Percentiles rank a stretch among this genome's conserved stretches.
phyloP scores from a whole-genome alignment of 2,797 vertebrate genomes.

The Semaprochilodus insignis region DNA sequence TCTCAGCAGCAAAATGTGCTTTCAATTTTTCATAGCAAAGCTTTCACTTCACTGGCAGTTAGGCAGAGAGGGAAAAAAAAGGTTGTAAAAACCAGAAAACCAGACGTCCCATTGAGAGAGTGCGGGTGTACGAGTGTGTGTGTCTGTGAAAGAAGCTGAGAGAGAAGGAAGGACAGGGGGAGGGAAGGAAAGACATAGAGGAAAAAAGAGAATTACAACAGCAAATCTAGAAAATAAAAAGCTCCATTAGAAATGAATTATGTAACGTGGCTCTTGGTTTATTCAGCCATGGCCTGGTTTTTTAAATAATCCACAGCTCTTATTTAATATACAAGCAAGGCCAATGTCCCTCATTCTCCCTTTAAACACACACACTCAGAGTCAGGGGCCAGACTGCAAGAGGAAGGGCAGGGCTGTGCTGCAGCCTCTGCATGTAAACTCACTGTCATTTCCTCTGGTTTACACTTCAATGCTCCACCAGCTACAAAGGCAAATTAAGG shows the following conservation, averaged over 20 bases:
- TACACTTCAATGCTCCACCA: conserved; percentile 48
- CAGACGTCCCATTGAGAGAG: conserved; percentile 49
- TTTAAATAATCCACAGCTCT: conserved; percentile 8
- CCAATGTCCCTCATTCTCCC: conserved; percentile 19
- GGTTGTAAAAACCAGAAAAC: conserved; percentile 51
- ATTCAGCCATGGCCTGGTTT: conserved; percentile 11
- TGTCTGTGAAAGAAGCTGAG: neutral
- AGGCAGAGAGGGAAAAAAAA: conserved; percentile 24
- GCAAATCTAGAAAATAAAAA: conserved; percentile 32
- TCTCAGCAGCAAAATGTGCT: conserved; percentile 45
- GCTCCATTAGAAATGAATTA: conserved; percentile 10
- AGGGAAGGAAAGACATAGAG: neutral
- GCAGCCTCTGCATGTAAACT: conserved; percentile 35
- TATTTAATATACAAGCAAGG: neutral
- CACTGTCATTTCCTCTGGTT: conserved; percentile 55
- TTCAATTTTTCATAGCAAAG: conserved; percentile 52
- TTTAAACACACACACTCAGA: conserved; percentile 17
- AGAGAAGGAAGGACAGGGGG: neutral
- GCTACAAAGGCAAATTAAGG: conserved; percentile 45
- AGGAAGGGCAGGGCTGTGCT: conserved; percentile 12
- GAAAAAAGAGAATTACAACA: conserved; percentile 1
- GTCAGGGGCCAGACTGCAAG: conserved; percentile 8
- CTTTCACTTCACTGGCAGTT: conserved; percentile 47
- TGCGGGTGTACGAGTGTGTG: neutral
- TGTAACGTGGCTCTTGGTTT: conserved; percentile 24